Evolutionary conservation across 2,888 invertebrate genomes (phyloP), one percentile per base, ranked within the genome.

Genomic region (Phasia obesa): DNA sequence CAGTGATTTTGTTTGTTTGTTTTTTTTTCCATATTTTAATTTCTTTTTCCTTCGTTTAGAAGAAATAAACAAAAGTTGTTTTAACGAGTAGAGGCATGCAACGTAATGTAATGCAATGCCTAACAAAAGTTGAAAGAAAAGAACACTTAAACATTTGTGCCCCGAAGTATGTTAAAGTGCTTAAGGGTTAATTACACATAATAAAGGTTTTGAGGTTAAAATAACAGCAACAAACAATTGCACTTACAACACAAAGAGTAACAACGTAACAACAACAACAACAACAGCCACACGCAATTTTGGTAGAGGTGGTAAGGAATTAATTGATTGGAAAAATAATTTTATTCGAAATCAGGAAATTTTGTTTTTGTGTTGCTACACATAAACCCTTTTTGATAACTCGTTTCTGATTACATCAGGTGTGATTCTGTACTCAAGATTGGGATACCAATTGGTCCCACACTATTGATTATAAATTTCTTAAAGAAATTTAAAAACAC

Each of bases 131-230:
- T 70, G 44, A 64, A 64, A 35, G 31, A 73, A 64, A 64, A 35
- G 31, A 73, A 70, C 38, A 59, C 42, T 67, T 73, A 59, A 73
- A 51, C 79, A 53, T 79, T 51, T 73, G 17, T 79, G 59, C 31
- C 79, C 59, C 44, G 59, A 31, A 79, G 73, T 53, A 75, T 79
- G 65, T 75, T 60, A 57, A 79, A 75, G 75, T 75, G 70, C 83
- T 83, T 55, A 60, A 71, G 83, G 78, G 78, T 83, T 83, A 83
- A 83, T 83, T 83, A 83, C 83, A 83, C 75, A 82, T 35, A 70
- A 75, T 73, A 82, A 82, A 78, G 69, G 81, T 81, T 81, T 77
- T 79, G 75, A 83, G 83, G 83, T 83, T 83, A 83, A 75, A 79
- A 67, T 57, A 70, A 75, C 65, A 77, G 44, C 69, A 49, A 19